A percentile compares a stretch with the other conserved stretches of the same genome.
phyloP scores from a whole-genome alignment of 2,113 vertebrate genomes.

The Progne subis region DNA sequence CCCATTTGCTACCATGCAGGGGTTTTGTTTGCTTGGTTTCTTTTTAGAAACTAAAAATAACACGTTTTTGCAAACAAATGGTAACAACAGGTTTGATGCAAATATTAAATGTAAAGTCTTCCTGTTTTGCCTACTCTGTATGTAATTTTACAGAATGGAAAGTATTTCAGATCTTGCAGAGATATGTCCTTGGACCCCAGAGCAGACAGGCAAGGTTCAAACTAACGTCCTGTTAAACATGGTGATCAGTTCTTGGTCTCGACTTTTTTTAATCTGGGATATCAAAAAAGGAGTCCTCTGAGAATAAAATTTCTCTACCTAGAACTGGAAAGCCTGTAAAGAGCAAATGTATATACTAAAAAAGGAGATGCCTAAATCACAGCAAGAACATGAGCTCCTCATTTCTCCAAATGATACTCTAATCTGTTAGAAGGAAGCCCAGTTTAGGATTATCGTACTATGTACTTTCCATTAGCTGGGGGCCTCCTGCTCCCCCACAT shows the following conservation, averaged over 20 bases:
- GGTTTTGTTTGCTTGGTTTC: not conserved
- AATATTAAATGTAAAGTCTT: not conserved
- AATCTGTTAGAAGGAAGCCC: not conserved
- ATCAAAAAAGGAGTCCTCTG: not conserved
- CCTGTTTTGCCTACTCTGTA: not conserved
- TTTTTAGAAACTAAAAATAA: not conserved
- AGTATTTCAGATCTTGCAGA: not conserved
- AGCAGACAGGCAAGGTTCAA: not conserved
- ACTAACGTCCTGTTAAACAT: not conserved
- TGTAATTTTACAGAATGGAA: not conserved
- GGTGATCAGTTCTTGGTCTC: not conserved
- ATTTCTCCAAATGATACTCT: not conserved
- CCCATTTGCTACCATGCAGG: not conserved
- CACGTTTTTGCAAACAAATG: not conserved
- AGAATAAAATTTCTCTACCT: not conserved
- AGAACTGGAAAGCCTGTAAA: not conserved
- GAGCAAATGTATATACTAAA: not conserved
- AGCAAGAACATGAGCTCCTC: not conserved
- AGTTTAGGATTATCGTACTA: not conserved
- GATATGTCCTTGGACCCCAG: not conserved
- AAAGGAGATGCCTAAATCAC: not conserved
- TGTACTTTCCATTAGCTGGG: not conserved
- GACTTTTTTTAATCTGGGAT: not conserved
- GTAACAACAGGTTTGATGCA: not conserved
- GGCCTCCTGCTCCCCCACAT: slow-evolving; percentile 3